These are phyloP conservation scores for Cerceris ruficornis DNA, from an alignment of 2,888 invertebrate genomes.

Conservation along the genomic window DNA sequence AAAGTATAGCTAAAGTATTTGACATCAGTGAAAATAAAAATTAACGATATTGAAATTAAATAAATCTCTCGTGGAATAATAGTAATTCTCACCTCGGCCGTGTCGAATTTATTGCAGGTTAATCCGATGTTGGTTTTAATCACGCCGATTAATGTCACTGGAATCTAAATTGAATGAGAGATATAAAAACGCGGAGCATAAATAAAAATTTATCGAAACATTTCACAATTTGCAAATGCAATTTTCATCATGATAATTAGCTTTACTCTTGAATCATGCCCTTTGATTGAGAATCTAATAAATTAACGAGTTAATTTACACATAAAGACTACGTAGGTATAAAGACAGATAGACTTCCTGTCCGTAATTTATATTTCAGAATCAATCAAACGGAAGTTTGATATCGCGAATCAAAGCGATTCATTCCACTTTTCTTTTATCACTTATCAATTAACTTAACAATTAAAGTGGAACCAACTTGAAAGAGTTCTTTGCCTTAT, in stretches of 20 bases:
- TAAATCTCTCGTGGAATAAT: constrained; percentile 9
- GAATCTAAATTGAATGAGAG: constrained; percentile 19
- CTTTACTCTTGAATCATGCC: background rate
- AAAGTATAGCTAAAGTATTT: too few species aligned
- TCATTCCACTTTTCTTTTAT: too few species aligned
- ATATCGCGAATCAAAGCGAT: too few species aligned
- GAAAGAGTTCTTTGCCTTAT: too few species aligned
- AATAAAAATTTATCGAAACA: constrained; percentile 40
- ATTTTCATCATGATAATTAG: background rate
- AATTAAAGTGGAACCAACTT: too few species aligned
- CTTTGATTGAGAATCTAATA: background rate
- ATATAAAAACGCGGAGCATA: constrained; percentile 23
- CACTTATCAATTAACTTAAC: too few species aligned
- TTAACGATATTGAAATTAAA: too few species aligned
- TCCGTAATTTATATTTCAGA: too few species aligned
- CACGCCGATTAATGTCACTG: constrained; percentile 30
- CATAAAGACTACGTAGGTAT: too few species aligned
- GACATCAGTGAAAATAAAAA: too few species aligned
- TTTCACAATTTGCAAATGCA: constrained; percentile 7
- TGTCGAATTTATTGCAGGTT: background rate
- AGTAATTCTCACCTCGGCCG: constrained; percentile 1
- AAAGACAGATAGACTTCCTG: too few species aligned
- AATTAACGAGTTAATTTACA: background rate
- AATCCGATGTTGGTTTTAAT: constrained; percentile 19
- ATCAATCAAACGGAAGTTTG: too few species aligned